Evolutionary conservation across 1,140 invertebrate genomes (phyloP), one percentile per base, ranked within the genome.

Genomic region (Dreissena polymorpha): DNA sequence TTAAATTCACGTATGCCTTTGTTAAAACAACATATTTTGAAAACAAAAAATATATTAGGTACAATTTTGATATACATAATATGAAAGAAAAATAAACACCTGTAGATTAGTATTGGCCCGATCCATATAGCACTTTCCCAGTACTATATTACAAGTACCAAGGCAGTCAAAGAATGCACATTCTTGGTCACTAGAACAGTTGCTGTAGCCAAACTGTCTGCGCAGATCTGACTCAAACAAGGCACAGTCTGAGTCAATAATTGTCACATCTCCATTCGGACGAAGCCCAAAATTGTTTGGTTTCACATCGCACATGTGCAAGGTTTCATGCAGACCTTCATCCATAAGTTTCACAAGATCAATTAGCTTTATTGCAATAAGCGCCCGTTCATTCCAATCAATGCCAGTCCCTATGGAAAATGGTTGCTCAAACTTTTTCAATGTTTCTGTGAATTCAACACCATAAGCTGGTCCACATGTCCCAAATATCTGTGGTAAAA

Each of bases 241-340:
- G 10, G 89, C 76, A 21, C 84, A 84, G 86, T 95, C 95, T 27
- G 95, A 88, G 91, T 96, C 95, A 57, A 95, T 89, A 73, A 95
- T 94, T 91, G 95, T 92, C 12, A 93, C 85, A 10, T 83, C 68
- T 3, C 92, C 93, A 57, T 94, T 93, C 5, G 92, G 88, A 13
- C 93, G 92, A 0, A 95, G 77, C 7, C 95, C 95, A 91, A 96
- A 96, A 88, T 96, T 95, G 63, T 94, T 93, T 29, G 95, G 92
- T 91, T 96, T 95, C 0, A 96, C 92, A 90, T 96, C 95, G 91
- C 95, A 96, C 3, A 96, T 89, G 87, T 95, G 93, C 57, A 96
- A 91, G 7, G 94, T 94, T 87, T 95, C 93, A 12, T 93, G 91
- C 79, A 95, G 94, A 68, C 91, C 92, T 12, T 88, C 93, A 25